phyloP scores from a whole-genome alignment of 2,888 invertebrate species.

The Chrysolina oricalcia region DNA sequence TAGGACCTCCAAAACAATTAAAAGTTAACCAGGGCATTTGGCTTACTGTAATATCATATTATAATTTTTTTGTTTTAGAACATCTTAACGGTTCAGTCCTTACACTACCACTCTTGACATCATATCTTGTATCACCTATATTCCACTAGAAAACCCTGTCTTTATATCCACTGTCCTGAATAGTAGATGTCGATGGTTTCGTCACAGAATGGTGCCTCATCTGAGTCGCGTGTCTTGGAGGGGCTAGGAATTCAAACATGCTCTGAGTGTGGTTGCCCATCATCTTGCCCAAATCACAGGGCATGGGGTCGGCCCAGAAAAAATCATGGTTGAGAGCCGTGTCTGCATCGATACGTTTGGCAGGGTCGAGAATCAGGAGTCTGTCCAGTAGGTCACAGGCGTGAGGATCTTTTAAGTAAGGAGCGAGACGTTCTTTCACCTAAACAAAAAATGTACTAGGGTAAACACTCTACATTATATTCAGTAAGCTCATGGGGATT shows the following conservation, averaged over 20 bases:
- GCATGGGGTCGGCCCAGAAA: slow-evolving; percentile 99
- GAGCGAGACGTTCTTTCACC: slow-evolving; percentile 88
- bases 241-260: slow-evolving; percentile 95
- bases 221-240: slow-evolving; percentile 81
- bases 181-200: slow-evolving; percentile 71
- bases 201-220: slow-evolving; percentile 78
- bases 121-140: neutral
- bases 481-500: no score
- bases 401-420: slow-evolving; percentile 92
- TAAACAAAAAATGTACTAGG: slow-evolving; percentile 58
- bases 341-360: slow-evolving; percentile 90
- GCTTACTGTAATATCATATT: no score
- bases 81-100: no score
- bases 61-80: no score
- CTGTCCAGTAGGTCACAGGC: slow-evolving; percentile 96
- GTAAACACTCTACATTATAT: no score
- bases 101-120: no score
- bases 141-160: slow-evolving; percentile 87
- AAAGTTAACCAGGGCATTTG: no score
- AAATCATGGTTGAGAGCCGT: slow-evolving; percentile 97
- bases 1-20: no score
- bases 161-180: slow-evolving; percentile 87
- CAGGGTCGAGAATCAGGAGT: slow-evolving; percentile 92
- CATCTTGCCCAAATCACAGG: slow-evolving; percentile 92
- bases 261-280: slow-evolving; percentile 91